Percentiles rank a stretch among this genome's conserved stretches.
These are phyloP conservation scores for Triplophysa siluroides DNA, from an alignment of 2,113 vertebrate genomes.

Conservation along the genomic window DNA sequence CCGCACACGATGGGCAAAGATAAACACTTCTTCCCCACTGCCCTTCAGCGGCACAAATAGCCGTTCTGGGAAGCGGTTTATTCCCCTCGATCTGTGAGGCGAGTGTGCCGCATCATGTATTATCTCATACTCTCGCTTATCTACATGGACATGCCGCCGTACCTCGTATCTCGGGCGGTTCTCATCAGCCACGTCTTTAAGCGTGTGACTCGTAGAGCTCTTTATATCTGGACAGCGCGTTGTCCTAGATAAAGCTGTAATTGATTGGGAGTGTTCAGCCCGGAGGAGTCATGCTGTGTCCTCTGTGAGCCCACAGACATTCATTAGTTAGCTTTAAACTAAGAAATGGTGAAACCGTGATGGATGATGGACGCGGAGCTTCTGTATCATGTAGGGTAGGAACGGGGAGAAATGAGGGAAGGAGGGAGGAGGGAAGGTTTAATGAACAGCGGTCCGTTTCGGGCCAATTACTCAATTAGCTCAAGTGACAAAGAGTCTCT, in stretches of 20 bases:
- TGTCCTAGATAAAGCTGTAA: slow-evolving; percentile 59
- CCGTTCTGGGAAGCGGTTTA: neutral
- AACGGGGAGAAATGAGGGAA: slow-evolving; percentile 23
- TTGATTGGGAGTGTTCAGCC: slow-evolving; percentile 64
- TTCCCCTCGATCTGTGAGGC: slow-evolving; percentile 4
- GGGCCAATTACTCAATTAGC: slow-evolving; percentile 57
- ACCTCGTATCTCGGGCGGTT: neutral
- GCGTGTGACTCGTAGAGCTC: neutral
- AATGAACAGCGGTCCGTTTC: slow-evolving; percentile 44
- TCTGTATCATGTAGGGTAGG: slow-evolving; percentile 45
- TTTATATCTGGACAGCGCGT: slow-evolving; percentile 25
- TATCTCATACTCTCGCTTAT: slow-evolving; percentile 16
- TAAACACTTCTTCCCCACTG: slow-evolving; percentile 36
- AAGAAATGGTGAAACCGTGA: slow-evolving; percentile 58
- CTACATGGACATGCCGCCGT: slow-evolving; percentile 13
- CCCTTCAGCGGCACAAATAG: slow-evolving; percentile 13
- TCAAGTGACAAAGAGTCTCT: slow-evolving; percentile 48
- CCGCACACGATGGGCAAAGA: slow-evolving; percentile 22
- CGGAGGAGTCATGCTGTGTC: slow-evolving; percentile 55
- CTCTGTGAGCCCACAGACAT: slow-evolving; percentile 55
- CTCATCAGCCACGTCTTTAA: neutral
- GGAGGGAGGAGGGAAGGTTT: neutral
- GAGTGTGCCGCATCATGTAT: neutral
- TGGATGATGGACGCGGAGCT: slow-evolving; percentile 52
- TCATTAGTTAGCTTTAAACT: slow-evolving; percentile 62